phyloP scores from a whole-genome alignment of 2,888 invertebrate genomes.

The Drosophila prolongata region DNA sequence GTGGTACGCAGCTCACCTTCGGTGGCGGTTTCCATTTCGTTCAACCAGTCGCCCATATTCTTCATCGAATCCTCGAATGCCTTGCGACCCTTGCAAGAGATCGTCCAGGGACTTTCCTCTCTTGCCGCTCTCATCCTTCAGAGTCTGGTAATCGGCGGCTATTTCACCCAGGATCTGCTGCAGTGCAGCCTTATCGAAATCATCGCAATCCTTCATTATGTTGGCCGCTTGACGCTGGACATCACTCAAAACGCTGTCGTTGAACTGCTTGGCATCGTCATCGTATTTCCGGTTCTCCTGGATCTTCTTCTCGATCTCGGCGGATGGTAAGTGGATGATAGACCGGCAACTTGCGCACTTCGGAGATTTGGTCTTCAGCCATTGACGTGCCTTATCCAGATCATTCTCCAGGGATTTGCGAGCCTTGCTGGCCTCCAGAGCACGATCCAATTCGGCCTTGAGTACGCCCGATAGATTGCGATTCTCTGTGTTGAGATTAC shows the following conservation, averaged over 20 bases:
- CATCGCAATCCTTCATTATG: conserved; percentile 92
- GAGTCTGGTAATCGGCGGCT: conserved; percentile 89
- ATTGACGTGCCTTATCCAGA: conserved; percentile 91
- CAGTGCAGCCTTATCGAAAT: conserved; percentile 88
- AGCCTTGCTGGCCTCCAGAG: conserved; percentile 89
- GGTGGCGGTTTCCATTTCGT: conserved; percentile 94
- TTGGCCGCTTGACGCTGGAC: conserved; percentile 90
- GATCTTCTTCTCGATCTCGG: conserved; percentile 93
- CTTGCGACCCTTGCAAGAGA: conserved; percentile 90
- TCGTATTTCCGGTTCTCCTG: conserved; percentile 90
- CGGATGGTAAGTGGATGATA: conserved; percentile 91
- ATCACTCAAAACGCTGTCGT: conserved; percentile 90
- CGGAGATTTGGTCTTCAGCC: conserved; percentile 92
- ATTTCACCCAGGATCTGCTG: conserved; percentile 89
- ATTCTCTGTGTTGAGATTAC: conserved; percentile 90
- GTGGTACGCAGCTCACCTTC: conserved; percentile 92
- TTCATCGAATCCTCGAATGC: conserved; percentile 93
- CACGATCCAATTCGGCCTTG: conserved; percentile 90
- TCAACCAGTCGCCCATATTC: conserved; percentile 94
- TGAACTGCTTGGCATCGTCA: conserved; percentile 91
- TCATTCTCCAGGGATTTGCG: conserved; percentile 91
- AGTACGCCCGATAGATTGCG: conserved; percentile 89
- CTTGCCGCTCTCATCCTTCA: conserved; percentile 90
- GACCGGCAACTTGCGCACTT: conserved; percentile 89
- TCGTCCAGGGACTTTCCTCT: conserved; percentile 90